A percentile compares a stretch with the other conserved stretches of the same genome.
Evolutionary conservation across 2,797 vertebrate genomes (phyloP).

Genomic region (Denticeps clupeoides): DNA sequence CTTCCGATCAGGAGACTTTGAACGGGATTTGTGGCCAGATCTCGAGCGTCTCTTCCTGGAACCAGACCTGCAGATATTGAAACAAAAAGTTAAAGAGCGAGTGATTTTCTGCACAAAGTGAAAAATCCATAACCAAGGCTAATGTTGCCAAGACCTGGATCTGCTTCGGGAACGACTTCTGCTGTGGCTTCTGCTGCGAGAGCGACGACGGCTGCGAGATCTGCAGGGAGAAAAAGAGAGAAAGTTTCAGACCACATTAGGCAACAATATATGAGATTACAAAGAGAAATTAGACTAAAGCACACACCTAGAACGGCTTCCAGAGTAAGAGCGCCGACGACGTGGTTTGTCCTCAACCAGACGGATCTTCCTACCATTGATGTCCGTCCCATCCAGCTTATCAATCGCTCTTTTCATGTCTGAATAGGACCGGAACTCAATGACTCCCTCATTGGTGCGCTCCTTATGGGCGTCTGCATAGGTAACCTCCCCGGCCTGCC

Average conservation of each 20-base stretch:
- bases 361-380: conserved; percentile 77
- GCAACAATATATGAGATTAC: not conserved
- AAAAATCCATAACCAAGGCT: not conserved
- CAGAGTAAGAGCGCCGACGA: conserved; percentile 69
- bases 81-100: not conserved
- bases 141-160: conserved; percentile 42
- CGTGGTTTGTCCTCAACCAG: conserved; percentile 75
- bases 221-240: conserved; percentile 29
- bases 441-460: conserved; percentile 76
- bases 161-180: conserved; percentile 64
- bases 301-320: conserved; percentile 68
- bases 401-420: conserved; percentile 81
- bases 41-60: conserved; percentile 62
- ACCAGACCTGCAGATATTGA: conserved; percentile 45
- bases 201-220: conserved; percentile 66
- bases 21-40: conserved; percentile 60
- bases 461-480: conserved; percentile 85
- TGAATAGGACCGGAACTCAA: conserved; percentile 75
- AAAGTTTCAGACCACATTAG: not conserved
- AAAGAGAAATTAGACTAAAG: no score
- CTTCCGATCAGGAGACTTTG: conserved; percentile 60
- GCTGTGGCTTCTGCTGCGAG: conserved; percentile 70
- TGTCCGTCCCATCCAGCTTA: conserved; percentile 78
- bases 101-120: not conserved
- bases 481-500: conserved; percentile 80